Evolutionary conservation across 2,113 vertebrate genomes (phyloP), one percentile per base, ranked within the genome.

Genomic region (Percina caprodes): DNA sequence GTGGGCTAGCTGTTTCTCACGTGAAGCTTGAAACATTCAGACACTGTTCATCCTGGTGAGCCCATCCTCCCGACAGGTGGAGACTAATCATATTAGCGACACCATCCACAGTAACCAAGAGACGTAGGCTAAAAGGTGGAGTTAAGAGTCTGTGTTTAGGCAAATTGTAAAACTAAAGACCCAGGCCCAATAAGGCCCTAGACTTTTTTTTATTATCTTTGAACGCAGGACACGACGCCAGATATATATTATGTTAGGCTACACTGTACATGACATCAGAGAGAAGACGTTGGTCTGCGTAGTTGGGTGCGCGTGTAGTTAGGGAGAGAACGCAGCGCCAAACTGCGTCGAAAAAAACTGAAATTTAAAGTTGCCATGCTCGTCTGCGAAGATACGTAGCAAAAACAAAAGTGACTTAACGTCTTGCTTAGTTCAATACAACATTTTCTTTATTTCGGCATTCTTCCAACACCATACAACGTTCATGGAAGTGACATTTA

Each of bases 61-160:
- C 1, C 23, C 79, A 60, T 69, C 55, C 65, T 75, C 3, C 62
- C 39, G n/a, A 55, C 81, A 90, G 86, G 82, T 86, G 84, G 60
- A 26, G 52, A 11, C 51, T 15, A 3, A 35, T 46, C 15, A 3
- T 3, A 30, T 23, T 9, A n/a, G 18, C 12, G 30, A 63, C 56
- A 46, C 39, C 72, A 35, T 52, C 59, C 77, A 55, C 55, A n/a
- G 19, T 59, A 67, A 19, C 65, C 15, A 48, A 45, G 67, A 16
- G 46, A 55, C 65, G 30, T 39, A 42, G 39, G 39, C 39, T 42
- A 18, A 48, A 67, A 26, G 56, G 61, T 30, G 52, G 55, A 21
- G 56, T 73, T n/a, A 51, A 49, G 52, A 33, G 54, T 73, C 39
- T 18, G 46, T 30, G 14, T 73, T 72, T 61, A 35, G 55, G 62